Percentiles rank a stretch among this genome's conserved stretches.
Evolutionary conservation across 2,113 vertebrate genomes (phyloP).

Genomic region (Tringa solitaria): DNA sequence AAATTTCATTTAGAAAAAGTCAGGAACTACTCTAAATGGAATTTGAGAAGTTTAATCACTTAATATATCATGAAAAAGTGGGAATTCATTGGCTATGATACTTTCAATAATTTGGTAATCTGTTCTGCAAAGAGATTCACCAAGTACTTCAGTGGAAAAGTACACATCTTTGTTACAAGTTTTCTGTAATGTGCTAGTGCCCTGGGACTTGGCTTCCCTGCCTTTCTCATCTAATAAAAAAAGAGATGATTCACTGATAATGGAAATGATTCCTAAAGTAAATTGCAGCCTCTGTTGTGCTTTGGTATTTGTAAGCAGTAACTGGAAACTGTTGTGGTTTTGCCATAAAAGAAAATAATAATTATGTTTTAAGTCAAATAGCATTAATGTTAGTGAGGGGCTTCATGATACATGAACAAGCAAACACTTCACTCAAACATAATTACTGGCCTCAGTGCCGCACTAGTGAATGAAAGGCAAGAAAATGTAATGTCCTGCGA

Average conservation of each 20-base stretch:
- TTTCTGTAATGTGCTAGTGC: neutral
- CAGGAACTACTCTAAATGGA: neutral
- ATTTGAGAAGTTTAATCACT: neutral
- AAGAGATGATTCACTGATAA: conserved; percentile 49
- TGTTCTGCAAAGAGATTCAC: neutral
- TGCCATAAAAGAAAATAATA: neutral
- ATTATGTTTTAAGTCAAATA: neutral
- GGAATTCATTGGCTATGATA: neutral
- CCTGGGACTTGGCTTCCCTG: conserved; percentile 9
- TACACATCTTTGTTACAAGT: neutral
- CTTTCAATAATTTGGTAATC: neutral
- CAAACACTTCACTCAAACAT: neutral
- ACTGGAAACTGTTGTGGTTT: conserved; percentile 19
- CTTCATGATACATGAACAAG: neutral
- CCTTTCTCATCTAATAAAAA: conserved; percentile 34
- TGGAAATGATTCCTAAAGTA: conserved; percentile 31
- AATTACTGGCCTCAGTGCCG: neutral
- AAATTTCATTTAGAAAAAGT: neutral
- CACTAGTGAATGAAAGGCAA: neutral
- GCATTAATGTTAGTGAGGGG: neutral
- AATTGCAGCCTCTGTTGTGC: conserved; percentile 13
- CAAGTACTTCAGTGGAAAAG: neutral
- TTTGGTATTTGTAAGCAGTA: conserved; percentile 27
- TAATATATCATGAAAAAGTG: neutral
- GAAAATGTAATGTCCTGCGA: neutral